Percentiles rank a stretch among this genome's conserved stretches.
Evolutionary conservation across 2,888 invertebrate species (phyloP).

Genomic region (Hymenopus coronatus): DNA sequence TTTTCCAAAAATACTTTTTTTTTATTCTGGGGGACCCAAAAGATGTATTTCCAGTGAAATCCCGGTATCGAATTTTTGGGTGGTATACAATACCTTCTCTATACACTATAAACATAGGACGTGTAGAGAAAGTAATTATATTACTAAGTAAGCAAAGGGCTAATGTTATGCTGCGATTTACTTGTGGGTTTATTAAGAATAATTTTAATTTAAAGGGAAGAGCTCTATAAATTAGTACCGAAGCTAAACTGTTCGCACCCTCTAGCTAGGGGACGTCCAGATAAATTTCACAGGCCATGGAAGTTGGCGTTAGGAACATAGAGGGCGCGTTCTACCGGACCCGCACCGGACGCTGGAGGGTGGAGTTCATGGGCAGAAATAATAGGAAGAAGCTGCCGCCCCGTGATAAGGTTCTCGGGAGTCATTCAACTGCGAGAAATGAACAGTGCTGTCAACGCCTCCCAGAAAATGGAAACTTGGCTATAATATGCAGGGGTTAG

Average conservation of each 20-base stretch:
- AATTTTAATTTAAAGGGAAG: too few species aligned
- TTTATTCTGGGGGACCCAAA: too few species aligned
- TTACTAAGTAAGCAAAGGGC: too few species aligned
- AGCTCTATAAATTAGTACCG: background rate
- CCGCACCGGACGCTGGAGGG: background rate
- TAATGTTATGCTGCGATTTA: too few species aligned
- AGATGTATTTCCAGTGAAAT: too few species aligned
- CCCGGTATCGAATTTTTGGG: too few species aligned
- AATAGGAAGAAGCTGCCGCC: slow-evolving; percentile 6
- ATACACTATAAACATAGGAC: too few species aligned
- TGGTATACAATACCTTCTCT: too few species aligned
- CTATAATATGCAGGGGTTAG: background rate
- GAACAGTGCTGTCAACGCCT: background rate
- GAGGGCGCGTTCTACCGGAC: background rate
- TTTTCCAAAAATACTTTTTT: too few species aligned
- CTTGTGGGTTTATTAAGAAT: too few species aligned
- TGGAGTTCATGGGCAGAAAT: slow-evolving; percentile 5
- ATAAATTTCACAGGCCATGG: background rate
- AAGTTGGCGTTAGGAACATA: background rate
- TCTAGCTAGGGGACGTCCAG: background rate
- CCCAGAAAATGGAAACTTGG: background rate
- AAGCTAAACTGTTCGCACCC: background rate
- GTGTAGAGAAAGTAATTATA: too few species aligned
- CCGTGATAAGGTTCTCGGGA: background rate
- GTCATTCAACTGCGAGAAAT: background rate